phyloP scores from a whole-genome alignment of 2,113 vertebrate genomes.

The Zosterops pallidus region DNA sequence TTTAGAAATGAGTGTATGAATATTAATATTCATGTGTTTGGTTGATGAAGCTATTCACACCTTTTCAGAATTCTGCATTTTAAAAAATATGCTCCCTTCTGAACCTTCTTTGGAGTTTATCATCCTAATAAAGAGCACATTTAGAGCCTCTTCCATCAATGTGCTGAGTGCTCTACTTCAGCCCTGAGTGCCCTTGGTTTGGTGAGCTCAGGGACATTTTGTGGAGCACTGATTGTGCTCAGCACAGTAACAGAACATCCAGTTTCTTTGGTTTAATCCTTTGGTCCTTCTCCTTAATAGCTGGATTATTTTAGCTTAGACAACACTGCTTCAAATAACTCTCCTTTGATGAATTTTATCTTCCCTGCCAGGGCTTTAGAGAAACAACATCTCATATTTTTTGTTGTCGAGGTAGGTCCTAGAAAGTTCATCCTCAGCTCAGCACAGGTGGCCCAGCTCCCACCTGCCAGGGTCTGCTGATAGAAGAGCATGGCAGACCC shows the following conservation, averaged over 20 bases:
- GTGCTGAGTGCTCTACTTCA: neutral
- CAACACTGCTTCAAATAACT: neutral
- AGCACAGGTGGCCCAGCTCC: neutral
- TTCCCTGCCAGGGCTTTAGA: neutral
- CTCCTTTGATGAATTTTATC: neutral
- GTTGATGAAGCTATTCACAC: constrained; percentile 45
- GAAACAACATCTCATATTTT: neutral
- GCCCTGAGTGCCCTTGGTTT: neutral
- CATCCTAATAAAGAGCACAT: neutral
- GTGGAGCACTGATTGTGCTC: neutral
- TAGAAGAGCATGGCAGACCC: neutral
- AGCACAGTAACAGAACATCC: neutral
- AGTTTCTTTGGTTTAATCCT: neutral
- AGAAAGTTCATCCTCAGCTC: neutral
- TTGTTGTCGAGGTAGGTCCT: neutral
- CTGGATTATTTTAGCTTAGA: neutral
- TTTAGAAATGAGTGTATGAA: constrained; percentile 24
- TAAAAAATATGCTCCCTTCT: neutral
- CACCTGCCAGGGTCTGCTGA: neutral
- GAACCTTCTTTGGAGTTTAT: neutral
- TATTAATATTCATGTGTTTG: constrained; percentile 38
- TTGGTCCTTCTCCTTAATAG: neutral
- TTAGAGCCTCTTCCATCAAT: neutral
- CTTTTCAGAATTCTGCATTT: neutral
- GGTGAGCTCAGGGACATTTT: neutral